Evolutionary conservation across 2,797 vertebrate species (phyloP).

Genomic region (Hemitrygon akajei): DNA sequence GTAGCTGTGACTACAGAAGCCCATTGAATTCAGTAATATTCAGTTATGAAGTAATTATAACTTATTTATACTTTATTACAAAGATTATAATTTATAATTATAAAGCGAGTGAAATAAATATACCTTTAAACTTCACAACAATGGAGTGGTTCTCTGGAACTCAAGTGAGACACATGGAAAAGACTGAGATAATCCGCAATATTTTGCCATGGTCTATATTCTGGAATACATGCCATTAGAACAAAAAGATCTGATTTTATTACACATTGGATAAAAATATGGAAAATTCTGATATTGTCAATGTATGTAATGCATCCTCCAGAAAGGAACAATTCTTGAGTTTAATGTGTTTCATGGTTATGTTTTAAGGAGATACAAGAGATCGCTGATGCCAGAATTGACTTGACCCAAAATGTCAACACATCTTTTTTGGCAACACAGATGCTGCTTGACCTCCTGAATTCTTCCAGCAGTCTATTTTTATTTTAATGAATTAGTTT

Average conservation of each 20-base stretch:
- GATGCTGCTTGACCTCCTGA: too few relatives aligned
- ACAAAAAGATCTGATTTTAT: background rate
- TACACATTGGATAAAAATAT: background rate
- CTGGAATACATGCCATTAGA: background rate
- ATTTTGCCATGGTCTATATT: background rate
- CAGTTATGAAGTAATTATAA: background rate
- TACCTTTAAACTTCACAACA: background rate
- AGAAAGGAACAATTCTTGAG: background rate
- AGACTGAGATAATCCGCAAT: background rate
- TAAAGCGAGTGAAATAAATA: too few relatives aligned
- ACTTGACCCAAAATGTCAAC: too few relatives aligned
- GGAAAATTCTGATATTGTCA: background rate
- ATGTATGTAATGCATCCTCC: background rate
- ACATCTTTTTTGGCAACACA: too few relatives aligned
- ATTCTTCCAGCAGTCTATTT: too few relatives aligned
- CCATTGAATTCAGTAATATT: background rate
- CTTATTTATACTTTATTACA: too few relatives aligned
- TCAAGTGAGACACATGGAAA: background rate
- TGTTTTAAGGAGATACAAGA: too few relatives aligned
- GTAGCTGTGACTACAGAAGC: background rate
- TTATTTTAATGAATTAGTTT: too few relatives aligned
- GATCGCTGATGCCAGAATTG: too few relatives aligned
- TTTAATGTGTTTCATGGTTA: too few relatives aligned
- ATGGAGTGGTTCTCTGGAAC: background rate
- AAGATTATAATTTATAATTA: too few relatives aligned